Evolutionary conservation across 1,140 invertebrate species (phyloP), one percentile per base, ranked within the genome.

Genomic region (Agrypnia vestita): DNA sequence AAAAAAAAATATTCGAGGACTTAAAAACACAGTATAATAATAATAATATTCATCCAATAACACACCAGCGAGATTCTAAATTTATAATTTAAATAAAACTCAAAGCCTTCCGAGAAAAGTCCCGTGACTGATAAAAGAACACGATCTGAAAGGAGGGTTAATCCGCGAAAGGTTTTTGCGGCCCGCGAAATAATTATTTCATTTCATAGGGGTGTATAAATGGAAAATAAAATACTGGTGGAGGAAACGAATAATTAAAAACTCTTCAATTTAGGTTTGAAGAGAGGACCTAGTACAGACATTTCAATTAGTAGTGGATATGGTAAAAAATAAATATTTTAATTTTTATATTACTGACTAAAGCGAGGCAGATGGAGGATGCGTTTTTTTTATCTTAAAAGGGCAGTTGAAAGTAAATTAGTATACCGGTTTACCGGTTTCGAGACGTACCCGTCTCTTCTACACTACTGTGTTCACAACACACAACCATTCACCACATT

Each of bases 21-120:
- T 9, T 13, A 35, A 11, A 62, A 62, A 62, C 19, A 6, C 12
- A 21, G 59, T 62, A 62, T 59, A 59, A 59, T 21, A 59, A 59
- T 19, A 59, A 59, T 59, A 53, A 53, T 53, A 10, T 11, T 59
- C 21, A 21, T 59, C 3, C 0, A 59, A 55, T 55, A 55, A 17
- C 9, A 21, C 1, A 11, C 55, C 0, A 59, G 55, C 17, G 55
- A 64, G 35, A n/a, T 13, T 3, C 61, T 1, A 35, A 64, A 64
- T 25, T 64, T 35, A 64, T 64, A 25, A 64, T 64, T 25, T 25
- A 4, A 44, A 44, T 35, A 64, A 64, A 35, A 64, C 35, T n/a
- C 3, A 8, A 35, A 64, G 19, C 35, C 35, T 44, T 35, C 35
- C 35, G 61, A 35, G 25, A 64, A 64, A 64, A 64, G 19, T 35